Evolutionary conservation across 2,888 invertebrate species (phyloP), one percentile per base, ranked within the genome.

Genomic region (Teinopalpus imperialis): DNA sequence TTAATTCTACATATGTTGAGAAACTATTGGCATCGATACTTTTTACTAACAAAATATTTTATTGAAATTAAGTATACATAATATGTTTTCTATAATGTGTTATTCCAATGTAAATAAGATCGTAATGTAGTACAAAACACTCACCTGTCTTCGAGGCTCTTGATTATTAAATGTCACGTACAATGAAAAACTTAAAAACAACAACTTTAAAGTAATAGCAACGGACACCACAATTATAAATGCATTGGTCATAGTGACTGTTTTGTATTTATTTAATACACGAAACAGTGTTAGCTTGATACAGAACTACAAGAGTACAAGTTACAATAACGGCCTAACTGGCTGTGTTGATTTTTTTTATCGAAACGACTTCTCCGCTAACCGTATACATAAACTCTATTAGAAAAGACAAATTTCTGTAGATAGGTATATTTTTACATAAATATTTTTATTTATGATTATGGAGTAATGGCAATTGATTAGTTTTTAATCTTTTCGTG

Each of bases 221-320:
- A 82, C 75, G 3, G 81, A 75, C 51, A 81, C 82, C 40, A 87
- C 86, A 56, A 86, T 79, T 48, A 87, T 57, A 59, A 87, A 87
- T 20, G 83, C 58, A 43, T 58, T 52, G 31, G 60, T 53, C 60
- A 60, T 57, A 10, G 8, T 40, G 31, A 29, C 46, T 9, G 32
- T 18, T 39, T 18, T 9, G n/a, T 23, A 14, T 14, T 13, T 9
- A 14, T 35, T 6, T 18, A 36, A 30, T 8, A 32, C 7, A 29
- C 21, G 18, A 6, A 29, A 10, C 39, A 16, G n/a, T 34, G 20
- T 14, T 21, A 18, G 36, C 2, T 30, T 30, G 34, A 29, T 20
- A 59, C 63, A 64, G 67, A 75, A 80, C 79, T 78, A 72, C 65
- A 61, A 63, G 61, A 66, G 57, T 57, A 56, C 57, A 52, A 58